Percentiles rank a stretch among this genome's conserved stretches.
These are phyloP conservation scores for Caenorhabditis afra DNA, from an alignment of 2,888 invertebrate species.

Conservation along the genomic window DNA sequence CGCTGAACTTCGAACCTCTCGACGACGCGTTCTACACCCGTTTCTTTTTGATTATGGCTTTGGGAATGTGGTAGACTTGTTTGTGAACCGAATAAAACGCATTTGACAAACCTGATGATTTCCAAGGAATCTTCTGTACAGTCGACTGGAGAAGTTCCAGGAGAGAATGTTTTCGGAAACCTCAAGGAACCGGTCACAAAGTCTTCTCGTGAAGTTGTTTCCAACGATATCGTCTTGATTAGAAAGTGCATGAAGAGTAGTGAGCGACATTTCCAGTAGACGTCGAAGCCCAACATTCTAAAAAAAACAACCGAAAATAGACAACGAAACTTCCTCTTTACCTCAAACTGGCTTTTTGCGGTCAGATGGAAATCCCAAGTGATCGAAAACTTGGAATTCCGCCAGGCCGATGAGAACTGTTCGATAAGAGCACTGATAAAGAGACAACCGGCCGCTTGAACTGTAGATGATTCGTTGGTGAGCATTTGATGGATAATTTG, in stretches of 20 bases:
- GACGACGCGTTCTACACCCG: slow-evolving; percentile 16
- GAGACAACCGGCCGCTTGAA: slow-evolving; percentile 90
- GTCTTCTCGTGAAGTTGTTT: slow-evolving; percentile 61
- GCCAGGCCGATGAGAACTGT: slow-evolving; percentile 90
- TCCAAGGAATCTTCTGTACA: slow-evolving; percentile 70
- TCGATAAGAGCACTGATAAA: slow-evolving; percentile 90
- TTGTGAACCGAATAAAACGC: background rate
- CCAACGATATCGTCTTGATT: slow-evolving; percentile 63
- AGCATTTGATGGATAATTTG: slow-evolving; percentile 86
- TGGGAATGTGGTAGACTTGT: slow-evolving; percentile 55
- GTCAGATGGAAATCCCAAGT: slow-evolving; percentile 91
- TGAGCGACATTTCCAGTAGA: slow-evolving; percentile 87
- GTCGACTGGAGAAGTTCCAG: slow-evolving; percentile 86
- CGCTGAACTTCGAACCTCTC: slow-evolving; percentile 31
- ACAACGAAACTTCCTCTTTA: slow-evolving; percentile 74
- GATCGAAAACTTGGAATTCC: slow-evolving; percentile 90
- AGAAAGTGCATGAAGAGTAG: slow-evolving; percentile 83
- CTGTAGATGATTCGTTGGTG: slow-evolving; percentile 84
- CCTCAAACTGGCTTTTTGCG: slow-evolving; percentile 90
- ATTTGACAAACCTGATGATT: slow-evolving; percentile 71
- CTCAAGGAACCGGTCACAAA: slow-evolving; percentile 69
- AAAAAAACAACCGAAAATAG: no score
- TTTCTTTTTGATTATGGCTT: slow-evolving; percentile 30
- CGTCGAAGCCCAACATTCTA: slow-evolving; percentile 86
- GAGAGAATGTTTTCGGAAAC: slow-evolving; percentile 88